Percentiles rank a stretch among this genome's conserved stretches.
These are phyloP conservation scores for Vollenhovia emeryi DNA, from an alignment of 1,140 invertebrate species.

Conservation along the genomic window DNA sequence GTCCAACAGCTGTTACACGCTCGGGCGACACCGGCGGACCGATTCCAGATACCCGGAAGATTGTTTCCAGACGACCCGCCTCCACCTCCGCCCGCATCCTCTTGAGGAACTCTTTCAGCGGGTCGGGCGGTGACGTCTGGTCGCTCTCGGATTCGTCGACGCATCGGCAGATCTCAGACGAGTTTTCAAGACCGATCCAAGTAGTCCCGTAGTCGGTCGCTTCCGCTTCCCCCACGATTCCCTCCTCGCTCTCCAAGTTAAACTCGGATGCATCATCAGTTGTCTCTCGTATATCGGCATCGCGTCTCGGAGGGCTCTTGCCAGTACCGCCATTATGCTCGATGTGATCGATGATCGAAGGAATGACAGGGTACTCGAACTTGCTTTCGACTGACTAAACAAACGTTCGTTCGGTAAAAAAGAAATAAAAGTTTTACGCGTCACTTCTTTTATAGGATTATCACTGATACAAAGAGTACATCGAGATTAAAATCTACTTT, in stretches of 20 bases:
- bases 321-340: background rate
- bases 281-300: background rate
- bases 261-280: slow-evolving; percentile 37
- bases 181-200: slow-evolving; percentile 44
- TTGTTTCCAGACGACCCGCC: slow-evolving; percentile 41
- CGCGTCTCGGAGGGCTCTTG: background rate
- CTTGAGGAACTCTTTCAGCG: slow-evolving; percentile 72
- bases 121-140: slow-evolving; percentile 50
- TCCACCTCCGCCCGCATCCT: slow-evolving; percentile 75
- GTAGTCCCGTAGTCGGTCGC: slow-evolving; percentile 29
- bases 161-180: slow-evolving; percentile 51
- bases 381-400: background rate
- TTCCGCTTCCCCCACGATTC: background rate
- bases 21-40: slow-evolving; percentile 75
- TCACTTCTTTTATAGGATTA: background rate
- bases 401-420: no score
- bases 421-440: no score
- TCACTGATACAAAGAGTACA: background rate
- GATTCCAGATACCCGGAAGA: slow-evolving; percentile 77
- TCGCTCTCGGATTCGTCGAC: slow-evolving; percentile 31
- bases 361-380: background rate
- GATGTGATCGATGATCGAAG: slow-evolving; percentile 7
- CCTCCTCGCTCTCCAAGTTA: slow-evolving; percentile 16
- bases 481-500: slow-evolving; percentile 13
- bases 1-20: slow-evolving; percentile 72